Evolutionary conservation across 2,888 invertebrate species (phyloP), one percentile per base, ranked within the genome.

Genomic region (Hirtodrosophila alboralis): DNA sequence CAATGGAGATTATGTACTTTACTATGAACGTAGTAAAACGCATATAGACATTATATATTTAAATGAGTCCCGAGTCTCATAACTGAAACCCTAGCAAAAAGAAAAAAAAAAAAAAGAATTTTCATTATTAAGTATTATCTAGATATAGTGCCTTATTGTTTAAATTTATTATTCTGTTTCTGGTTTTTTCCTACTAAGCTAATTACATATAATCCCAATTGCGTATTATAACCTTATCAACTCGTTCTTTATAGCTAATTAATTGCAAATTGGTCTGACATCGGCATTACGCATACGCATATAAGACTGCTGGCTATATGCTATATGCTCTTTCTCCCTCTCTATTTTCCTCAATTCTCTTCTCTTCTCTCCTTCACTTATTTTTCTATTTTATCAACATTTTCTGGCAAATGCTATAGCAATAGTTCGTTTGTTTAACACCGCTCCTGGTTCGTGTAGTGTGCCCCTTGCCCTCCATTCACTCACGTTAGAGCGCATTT

Each of bases 1-100:
- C 89, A 79, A 89, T 90, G 90, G 89, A 89, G 86, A 89, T 89
- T 89, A 89, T 89, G 89, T 89, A 89, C 89, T 89, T 89, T 89
- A 89, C 90, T 89, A 89, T 89, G 89, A 89, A 88, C 88, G 88
- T 84, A 86, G 81, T 83, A 83, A 86, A 86, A 80, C 68, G 78
- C 84, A 86, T 77, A 79, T 43, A 52, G 31, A n/a, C n/a, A 38
- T 34, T 34, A 54, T 45, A 54, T 54, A 47, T 54, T 18, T 36
- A 34, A 45, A 34, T 6, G 41, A 38, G 45, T 41, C 44, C 44
- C 21, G 38, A 40, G 30, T 18, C 18, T 18, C 18, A 5, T 0
- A 18, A 18, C 18, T 5, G 4, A 5, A 18, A 2, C 18, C 18
- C 28, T 38, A 43, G 43, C 6, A 30, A 36, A 7, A 16, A 10